Conservation (phyloP, 2,797 vertebrate genomes). For the Eulemur rubriventer region DNA sequence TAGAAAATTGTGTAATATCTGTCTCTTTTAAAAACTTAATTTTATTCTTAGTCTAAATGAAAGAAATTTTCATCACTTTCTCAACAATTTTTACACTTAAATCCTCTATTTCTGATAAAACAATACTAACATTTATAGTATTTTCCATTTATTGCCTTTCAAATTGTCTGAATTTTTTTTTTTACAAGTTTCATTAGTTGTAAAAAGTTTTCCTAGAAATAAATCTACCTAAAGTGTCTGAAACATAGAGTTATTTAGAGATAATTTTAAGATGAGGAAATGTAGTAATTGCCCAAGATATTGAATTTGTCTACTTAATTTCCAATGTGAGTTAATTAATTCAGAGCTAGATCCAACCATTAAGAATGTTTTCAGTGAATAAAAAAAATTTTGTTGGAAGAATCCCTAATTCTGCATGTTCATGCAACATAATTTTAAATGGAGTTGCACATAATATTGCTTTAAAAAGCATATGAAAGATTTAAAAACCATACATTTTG, state of each 20-base stretch:
- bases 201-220: neutral
- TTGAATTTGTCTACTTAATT: neutral
- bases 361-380: neutral
- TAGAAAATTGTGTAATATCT: neutral
- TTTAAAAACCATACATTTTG: neutral
- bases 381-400: neutral
- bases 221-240: neutral
- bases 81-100: neutral
- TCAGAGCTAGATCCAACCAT: neutral
- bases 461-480: neutral
- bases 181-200: neutral
- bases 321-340: neutral
- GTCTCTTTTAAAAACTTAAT: neutral
- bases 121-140: neutral
- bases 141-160: neutral
- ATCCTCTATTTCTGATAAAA: neutral
- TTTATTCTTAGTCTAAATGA: neutral
- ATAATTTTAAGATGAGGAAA: neutral
- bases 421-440: neutral
- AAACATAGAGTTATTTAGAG: neutral
- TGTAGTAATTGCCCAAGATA: neutral
- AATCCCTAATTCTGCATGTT: neutral
- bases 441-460: constrained; percentile 1
- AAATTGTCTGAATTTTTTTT: neutral
- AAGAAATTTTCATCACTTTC: neutral